phyloP scores from a whole-genome alignment of 2,113 vertebrate species.

The Pomatostomus ruficeps region DNA sequence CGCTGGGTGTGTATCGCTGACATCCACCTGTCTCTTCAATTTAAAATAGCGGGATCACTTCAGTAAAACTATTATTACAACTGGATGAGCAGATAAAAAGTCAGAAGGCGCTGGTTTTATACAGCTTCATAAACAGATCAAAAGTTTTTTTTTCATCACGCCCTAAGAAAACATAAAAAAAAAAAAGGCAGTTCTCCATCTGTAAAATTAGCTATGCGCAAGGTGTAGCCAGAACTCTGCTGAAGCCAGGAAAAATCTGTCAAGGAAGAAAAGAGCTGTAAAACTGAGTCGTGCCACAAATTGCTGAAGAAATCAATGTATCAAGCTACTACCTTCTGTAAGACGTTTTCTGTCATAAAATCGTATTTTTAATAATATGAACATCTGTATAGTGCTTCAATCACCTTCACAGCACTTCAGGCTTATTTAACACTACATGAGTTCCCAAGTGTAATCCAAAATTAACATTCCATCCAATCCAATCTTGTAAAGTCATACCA shows the following conservation, averaged over 20 bases:
- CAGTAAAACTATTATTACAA: not conserved
- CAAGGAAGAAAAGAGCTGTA: not conserved
- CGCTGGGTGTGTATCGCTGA: not conserved
- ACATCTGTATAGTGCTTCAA: not conserved
- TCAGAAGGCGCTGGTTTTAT: not conserved
- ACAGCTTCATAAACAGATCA: not conserved
- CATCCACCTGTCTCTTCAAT: not conserved
- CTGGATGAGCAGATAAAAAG: not conserved
- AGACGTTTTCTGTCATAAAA: not conserved
- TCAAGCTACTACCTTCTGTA: not conserved
- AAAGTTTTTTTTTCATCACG: not conserved
- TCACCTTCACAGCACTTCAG: not conserved
- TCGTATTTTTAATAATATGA: not conserved
- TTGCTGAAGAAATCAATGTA: not conserved
- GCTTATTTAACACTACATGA: not conserved
- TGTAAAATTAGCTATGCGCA: not conserved
- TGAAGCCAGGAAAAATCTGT: not conserved
- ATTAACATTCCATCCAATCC: not conserved
- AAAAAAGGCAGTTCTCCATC: not conserved
- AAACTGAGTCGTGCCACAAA: not conserved
- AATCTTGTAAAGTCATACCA: not conserved
- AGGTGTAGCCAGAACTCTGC: not conserved
- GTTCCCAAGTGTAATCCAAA: not conserved
- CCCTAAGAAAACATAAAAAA: not conserved
- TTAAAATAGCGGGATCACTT: not conserved